A percentile compares a stretch with the other conserved stretches of the same genome.
These are phyloP conservation scores for Blastomussa wellsi DNA, from an alignment of 92 coral and sea anemone genomes.

Conservation along the genomic window DNA sequence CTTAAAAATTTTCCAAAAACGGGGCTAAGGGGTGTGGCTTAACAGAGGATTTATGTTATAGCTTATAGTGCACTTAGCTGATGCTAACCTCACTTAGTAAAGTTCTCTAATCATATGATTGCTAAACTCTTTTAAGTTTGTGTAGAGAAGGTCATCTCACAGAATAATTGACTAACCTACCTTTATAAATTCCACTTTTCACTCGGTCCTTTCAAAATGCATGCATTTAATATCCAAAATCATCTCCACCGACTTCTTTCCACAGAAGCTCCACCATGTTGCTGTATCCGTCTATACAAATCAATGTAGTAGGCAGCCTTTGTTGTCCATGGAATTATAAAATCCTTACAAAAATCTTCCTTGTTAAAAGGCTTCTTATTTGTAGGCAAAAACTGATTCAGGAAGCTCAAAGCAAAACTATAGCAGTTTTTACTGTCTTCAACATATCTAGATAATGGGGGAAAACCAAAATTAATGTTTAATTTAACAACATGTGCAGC, in stretches of 20 bases:
- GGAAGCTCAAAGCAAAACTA: constrained; percentile 65
- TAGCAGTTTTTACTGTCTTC: constrained; percentile 66
- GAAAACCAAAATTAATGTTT: background rate
- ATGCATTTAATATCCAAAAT: background rate
- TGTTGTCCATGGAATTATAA: constrained; percentile 67
- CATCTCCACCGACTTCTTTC: constrained; percentile 25
- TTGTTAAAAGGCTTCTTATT: constrained; percentile 25
- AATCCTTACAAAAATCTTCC: constrained; percentile 58
- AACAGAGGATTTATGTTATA: no score
- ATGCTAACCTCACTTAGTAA: no score
- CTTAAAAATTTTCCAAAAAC: no score
- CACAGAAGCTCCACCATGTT: constrained; percentile 32
- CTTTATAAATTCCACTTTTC: background rate
- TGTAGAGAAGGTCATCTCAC: background rate
- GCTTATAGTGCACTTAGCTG: no score
- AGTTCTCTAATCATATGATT: no score
- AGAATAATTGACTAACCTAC: background rate
- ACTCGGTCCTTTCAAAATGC: background rate
- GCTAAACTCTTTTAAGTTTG: no score
- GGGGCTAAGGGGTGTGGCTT: no score
- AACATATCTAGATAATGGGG: constrained; percentile 55
- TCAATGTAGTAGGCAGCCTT: constrained; percentile 78
- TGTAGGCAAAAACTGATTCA: constrained; percentile 27
- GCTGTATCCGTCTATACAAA: constrained; percentile 58
- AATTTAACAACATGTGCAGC: no score